These are phyloP conservation scores for Gambusia affinis DNA, from an alignment of 2,113 vertebrate genomes.

Conservation along the genomic window DNA sequence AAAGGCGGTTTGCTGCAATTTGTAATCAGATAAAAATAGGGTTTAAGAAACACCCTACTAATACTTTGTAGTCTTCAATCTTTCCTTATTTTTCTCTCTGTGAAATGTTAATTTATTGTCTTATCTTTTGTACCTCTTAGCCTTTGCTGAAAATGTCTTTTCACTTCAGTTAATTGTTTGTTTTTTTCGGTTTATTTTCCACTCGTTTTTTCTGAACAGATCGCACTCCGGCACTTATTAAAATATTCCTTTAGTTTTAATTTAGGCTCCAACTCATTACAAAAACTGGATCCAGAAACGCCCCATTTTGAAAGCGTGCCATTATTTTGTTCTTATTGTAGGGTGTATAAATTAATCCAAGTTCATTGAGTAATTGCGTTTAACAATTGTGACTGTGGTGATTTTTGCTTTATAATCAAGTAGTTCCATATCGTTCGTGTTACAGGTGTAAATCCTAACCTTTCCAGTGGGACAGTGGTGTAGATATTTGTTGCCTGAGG, in stretches of 20 bases:
- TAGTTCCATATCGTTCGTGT: background rate
- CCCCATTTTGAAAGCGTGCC: background rate
- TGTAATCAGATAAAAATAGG: background rate
- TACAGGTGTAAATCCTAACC: background rate
- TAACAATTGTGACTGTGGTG: background rate
- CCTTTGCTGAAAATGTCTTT: constrained; percentile 22
- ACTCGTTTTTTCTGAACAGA: constrained; percentile 5
- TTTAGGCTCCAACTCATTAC: background rate
- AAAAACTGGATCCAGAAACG: background rate
- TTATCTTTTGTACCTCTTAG: background rate
- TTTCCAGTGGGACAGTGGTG: background rate
- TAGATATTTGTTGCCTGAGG: constrained; percentile 10
- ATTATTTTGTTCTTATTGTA: too few species aligned
- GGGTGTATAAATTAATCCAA: background rate
- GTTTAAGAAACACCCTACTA: background rate
- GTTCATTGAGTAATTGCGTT: background rate
- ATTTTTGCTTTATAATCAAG: background rate
- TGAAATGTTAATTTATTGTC: background rate
- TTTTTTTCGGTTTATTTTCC: constrained; percentile 6
- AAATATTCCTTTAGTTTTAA: background rate
- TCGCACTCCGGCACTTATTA: background rate
- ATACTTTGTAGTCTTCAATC: background rate
- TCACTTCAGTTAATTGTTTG: background rate
- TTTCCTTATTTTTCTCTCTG: background rate
- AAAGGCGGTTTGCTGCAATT: background rate